A percentile compares a stretch with the other conserved stretches of the same genome.
These are phyloP conservation scores for Lytechinus pictus DNA, from an alignment of 35 echinoderm and acorn worm species.

Conservation along the genomic window DNA sequence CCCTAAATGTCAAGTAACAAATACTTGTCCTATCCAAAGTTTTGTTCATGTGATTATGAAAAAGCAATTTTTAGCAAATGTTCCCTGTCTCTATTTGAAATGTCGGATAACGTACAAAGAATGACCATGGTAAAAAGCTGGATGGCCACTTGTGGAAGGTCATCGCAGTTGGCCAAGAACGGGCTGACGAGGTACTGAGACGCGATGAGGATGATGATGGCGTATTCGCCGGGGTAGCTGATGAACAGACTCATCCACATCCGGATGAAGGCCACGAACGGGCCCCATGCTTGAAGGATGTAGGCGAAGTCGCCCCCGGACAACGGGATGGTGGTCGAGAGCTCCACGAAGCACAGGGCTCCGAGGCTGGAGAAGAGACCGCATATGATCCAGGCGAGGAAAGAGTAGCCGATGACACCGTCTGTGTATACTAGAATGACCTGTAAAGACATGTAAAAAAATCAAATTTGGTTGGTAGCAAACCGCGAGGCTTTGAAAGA, in stretches of 20 bases:
- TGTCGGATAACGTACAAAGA: conserved; percentile 39
- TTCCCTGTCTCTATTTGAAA: not conserved
- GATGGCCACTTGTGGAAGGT: conserved; percentile 6
- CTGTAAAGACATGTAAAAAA: not conserved
- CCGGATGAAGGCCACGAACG: conserved; percentile 55
- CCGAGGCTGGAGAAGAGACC: conserved; percentile 48
- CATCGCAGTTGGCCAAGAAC: conserved; percentile 45
- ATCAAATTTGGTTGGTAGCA: too few species aligned
- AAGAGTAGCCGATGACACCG: conserved; percentile 31
- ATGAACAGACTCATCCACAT: conserved; percentile 50
- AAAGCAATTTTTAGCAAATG: too few species aligned
- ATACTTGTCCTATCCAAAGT: too few species aligned
- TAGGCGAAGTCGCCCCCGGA: conserved; percentile 62
- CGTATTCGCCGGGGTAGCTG: conserved; percentile 32
- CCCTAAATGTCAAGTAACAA: too few species aligned
- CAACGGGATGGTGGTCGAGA: conserved; percentile 46
- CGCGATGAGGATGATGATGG: conserved; percentile 33
- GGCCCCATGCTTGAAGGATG: conserved; percentile 58
- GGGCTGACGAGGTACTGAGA: conserved; percentile 43
- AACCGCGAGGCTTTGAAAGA: too few species aligned
- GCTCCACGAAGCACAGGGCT: conserved; percentile 53
- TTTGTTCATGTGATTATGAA: too few species aligned
- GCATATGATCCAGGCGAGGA: conserved; percentile 49
- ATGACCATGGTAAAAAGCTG: conserved; percentile 33
- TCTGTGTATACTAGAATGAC: conserved; percentile 56